A percentile compares a stretch with the other conserved stretches of the same genome.
Conservation (phyloP, 2,797 vertebrate species). For the Percopsis omiscomaycus region DNA sequence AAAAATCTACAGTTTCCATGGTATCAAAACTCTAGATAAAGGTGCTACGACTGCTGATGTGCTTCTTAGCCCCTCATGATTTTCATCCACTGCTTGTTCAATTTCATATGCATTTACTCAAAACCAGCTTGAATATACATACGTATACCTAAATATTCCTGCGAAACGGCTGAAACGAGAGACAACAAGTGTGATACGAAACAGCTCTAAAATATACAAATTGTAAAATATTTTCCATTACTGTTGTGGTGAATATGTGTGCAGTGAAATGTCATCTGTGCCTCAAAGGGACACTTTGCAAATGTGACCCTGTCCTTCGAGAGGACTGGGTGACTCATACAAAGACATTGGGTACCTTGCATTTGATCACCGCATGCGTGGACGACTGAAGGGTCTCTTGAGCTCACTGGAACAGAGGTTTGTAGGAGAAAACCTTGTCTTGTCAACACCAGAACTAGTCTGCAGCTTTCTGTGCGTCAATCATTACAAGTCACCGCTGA, state of each 20-base stretch:
- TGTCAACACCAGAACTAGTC: slow-evolving; percentile 65
- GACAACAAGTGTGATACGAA: background rate
- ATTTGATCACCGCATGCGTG: slow-evolving; percentile 41
- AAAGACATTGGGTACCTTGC: slow-evolving; percentile 23
- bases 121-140: too few species aligned
- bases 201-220: slow-evolving; percentile 11
- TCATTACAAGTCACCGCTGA: slow-evolving; percentile 57
- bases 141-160: background rate
- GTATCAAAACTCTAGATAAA: too few species aligned
- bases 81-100: too few species aligned
- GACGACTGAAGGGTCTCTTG: slow-evolving; percentile 41
- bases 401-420: slow-evolving; percentile 34
- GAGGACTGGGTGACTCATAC: slow-evolving; percentile 25
- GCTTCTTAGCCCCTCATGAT: too few species aligned
- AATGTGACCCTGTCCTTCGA: background rate
- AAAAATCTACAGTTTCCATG: too few species aligned
- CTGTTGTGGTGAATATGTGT: slow-evolving; percentile 13
- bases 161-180: background rate
- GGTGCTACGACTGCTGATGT: too few species aligned
- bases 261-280: slow-evolving; percentile 9
- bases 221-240: slow-evolving; percentile 16
- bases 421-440: slow-evolving; percentile 56
- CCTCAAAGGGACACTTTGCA: background rate
- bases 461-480: slow-evolving; percentile 65
- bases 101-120: too few species aligned